Percentiles rank a stretch among this genome's conserved stretches.
These are phyloP conservation scores for Tiphia femorata DNA, from an alignment of 2,888 invertebrate genomes.

Conservation along the genomic window DNA sequence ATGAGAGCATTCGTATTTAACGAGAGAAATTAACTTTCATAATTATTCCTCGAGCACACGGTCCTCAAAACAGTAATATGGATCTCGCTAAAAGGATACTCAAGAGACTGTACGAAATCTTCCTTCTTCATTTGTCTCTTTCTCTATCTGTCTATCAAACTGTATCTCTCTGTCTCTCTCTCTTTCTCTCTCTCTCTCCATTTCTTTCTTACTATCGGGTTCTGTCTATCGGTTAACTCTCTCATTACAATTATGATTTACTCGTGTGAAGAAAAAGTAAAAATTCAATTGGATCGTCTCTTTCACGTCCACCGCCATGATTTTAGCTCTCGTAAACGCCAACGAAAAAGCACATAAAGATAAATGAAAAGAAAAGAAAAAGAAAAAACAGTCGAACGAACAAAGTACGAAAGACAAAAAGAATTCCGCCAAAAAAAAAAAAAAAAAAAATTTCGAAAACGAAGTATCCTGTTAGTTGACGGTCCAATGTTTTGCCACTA, in stretches of 20 bases:
- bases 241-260: too few species aligned
- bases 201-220: conserved; percentile 38
- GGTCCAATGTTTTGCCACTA: conserved; percentile 82
- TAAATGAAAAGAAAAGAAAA: conserved; percentile 10
- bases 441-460: conserved; percentile 46
- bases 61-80: too few species aligned
- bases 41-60: too few species aligned
- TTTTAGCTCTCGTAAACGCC: conserved; percentile 34
- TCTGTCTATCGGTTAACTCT: too few species aligned
- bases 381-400: conserved; percentile 2
- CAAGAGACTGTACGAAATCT: too few species aligned
- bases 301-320: conserved; percentile 32
- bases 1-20: too few species aligned
- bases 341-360: conserved; percentile 21
- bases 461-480: conserved; percentile 71
- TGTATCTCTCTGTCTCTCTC: conserved; percentile 19
- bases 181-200: conserved; percentile 13
- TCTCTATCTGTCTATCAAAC: conserved; percentile 11
- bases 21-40: too few species aligned
- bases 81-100: too few species aligned
- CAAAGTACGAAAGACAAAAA: too few species aligned
- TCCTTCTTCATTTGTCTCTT: conserved; percentile 19
- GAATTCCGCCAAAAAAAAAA: conserved; percentile 23
- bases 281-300: conserved; percentile 18
- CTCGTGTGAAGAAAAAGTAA: too few species aligned